A percentile compares a stretch with the other conserved stretches of the same genome.
phyloP scores from a whole-genome alignment of 2,797 vertebrate species.

The Sandelia bainsii region DNA sequence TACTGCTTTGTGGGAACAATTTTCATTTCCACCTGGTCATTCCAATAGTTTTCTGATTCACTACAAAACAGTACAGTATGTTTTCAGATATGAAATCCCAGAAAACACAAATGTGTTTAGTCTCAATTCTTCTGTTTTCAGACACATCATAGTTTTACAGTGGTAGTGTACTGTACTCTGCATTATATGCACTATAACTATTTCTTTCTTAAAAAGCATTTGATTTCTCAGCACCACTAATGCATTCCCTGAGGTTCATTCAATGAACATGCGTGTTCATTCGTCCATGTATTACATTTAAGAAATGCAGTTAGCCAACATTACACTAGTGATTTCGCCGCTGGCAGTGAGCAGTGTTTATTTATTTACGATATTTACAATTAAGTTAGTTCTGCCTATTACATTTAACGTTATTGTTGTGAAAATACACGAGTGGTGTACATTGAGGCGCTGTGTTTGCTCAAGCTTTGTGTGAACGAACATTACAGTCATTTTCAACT shows the following conservation, averaged over 20 bases:
- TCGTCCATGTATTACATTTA: neutral
- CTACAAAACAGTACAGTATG: neutral
- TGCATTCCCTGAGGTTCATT: neutral
- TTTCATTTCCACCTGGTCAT: slow-evolving; percentile 48
- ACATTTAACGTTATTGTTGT: neutral
- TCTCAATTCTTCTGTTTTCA: neutral
- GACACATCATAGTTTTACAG: neutral
- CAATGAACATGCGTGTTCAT: neutral
- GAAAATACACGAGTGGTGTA: neutral
- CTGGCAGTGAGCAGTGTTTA: slow-evolving; percentile 6
- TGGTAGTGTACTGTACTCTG: neutral
- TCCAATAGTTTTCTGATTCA: slow-evolving; percentile 25
- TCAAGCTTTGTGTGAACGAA: neutral
- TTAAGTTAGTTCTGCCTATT: neutral
- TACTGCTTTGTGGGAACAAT: slow-evolving; percentile 35
- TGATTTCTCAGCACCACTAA: neutral
- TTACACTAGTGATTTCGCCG: neutral
- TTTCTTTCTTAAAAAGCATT: neutral
- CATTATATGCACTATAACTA: neutral
- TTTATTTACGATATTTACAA: neutral
- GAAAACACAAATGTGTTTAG: slow-evolving; percentile 8
- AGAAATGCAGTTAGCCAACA: neutral
- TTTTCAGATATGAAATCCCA: slow-evolving; percentile 8
- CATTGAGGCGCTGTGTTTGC: neutral
- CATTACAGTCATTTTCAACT: slow-evolving; percentile 5